Conservation (phyloP, 2,113 vertebrate genomes). For the Hypomesus transpacificus region DNA sequence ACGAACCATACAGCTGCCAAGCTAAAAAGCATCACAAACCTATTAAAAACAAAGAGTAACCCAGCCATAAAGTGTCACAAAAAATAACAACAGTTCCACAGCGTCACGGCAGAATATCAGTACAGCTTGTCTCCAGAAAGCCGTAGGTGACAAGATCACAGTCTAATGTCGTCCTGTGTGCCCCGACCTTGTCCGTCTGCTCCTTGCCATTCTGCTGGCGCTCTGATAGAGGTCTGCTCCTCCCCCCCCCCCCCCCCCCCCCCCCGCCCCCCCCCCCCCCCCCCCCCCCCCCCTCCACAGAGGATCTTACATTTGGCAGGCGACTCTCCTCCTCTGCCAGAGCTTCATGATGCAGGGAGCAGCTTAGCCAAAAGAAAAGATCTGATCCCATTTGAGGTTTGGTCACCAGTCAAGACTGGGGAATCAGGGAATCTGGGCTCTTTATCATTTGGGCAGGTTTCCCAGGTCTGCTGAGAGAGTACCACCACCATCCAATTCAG, state of each 20-base stretch:
- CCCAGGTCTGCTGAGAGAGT: constrained; percentile 57
- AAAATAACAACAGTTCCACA: too few relatives aligned
- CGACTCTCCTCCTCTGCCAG: constrained; percentile 33
- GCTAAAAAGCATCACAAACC: too few relatives aligned
- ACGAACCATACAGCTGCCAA: too few relatives aligned
- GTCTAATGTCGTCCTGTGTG: neutral
- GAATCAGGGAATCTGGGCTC: constrained; percentile 69
- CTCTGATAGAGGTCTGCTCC: constrained; percentile 20
- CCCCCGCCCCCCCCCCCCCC: constrained; percentile 37
- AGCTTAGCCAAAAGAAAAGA: constrained; percentile 55
- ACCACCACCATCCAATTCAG: constrained; percentile 54
- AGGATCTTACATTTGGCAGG: constrained; percentile 61
- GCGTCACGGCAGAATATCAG: too few relatives aligned
- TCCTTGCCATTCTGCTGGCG: constrained; percentile 40
- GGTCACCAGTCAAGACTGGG: constrained; percentile 64
- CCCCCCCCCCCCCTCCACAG: constrained; percentile 13
- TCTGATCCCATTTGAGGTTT: constrained; percentile 55
- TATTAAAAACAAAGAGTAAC: too few relatives aligned
- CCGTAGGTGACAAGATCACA: too few relatives aligned
- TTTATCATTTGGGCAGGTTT: constrained; percentile 63
- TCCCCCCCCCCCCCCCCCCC: constrained; percentile 15
- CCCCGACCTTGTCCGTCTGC: constrained; percentile 48
- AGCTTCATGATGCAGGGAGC: constrained; percentile 49
- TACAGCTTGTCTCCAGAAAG: too few relatives aligned
- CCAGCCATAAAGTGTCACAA: too few relatives aligned